Percentiles rank a stretch among this genome's conserved stretches.
phyloP scores from a whole-genome alignment of 2,888 invertebrate species.

The Abscondita cerata region DNA sequence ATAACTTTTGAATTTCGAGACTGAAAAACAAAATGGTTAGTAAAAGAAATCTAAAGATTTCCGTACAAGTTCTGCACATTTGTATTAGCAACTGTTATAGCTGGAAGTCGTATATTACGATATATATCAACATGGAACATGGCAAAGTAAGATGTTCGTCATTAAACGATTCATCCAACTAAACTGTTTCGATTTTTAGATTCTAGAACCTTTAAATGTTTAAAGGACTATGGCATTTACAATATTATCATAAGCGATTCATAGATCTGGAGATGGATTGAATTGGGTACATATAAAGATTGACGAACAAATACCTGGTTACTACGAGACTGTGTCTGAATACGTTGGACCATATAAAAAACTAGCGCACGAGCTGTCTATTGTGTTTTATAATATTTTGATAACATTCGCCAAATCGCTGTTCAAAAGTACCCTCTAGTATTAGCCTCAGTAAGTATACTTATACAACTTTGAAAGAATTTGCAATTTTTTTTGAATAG shows the following conservation, averaged over 20 bases:
- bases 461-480: not conserved
- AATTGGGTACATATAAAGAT: slow-evolving; percentile 71
- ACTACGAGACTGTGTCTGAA: slow-evolving; percentile 65
- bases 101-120: slow-evolving; percentile 70
- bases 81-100: slow-evolving; percentile 66
- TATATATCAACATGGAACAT: slow-evolving; percentile 69
- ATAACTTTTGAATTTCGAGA: slow-evolving; percentile 15
- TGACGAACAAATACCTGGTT: slow-evolving; percentile 73
- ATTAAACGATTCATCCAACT: slow-evolving; percentile 31
- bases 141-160: slow-evolving; percentile 65
- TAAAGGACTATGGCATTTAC: slow-evolving; percentile 70
- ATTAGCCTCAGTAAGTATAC: slow-evolving; percentile 62
- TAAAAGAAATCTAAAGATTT: slow-evolving; percentile 55
- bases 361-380: slow-evolving; percentile 65
- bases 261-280: slow-evolving; percentile 66
- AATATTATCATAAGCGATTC: slow-evolving; percentile 70
- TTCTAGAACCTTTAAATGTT: slow-evolving; percentile 69
- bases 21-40: slow-evolving; percentile 59
- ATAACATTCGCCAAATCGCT: slow-evolving; percentile 42
- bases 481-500: slow-evolving; percentile 54
- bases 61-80: slow-evolving; percentile 72
- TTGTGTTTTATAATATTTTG: slow-evolving; percentile 62
- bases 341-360: slow-evolving; percentile 68
- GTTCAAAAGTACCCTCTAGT: slow-evolving; percentile 60
- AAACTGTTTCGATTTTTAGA: slow-evolving; percentile 51